Conservation (phyloP, 53 echinoderm and acorn worm genomes). For the Holothuria leucospilota region DNA sequence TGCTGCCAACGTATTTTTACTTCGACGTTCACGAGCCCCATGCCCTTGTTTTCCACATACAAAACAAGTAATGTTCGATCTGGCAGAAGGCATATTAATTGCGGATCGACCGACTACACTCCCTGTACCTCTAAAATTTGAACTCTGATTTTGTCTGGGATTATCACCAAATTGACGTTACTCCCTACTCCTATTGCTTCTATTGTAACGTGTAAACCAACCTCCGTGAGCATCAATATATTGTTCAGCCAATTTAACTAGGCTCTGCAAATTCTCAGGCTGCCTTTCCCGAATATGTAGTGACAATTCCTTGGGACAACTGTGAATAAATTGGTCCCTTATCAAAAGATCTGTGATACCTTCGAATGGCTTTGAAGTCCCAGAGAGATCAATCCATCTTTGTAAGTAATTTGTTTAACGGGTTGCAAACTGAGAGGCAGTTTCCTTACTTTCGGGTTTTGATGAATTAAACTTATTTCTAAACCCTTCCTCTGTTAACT, state of each 20-base stretch:
- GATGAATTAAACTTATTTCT: constrained; percentile 1
- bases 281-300: constrained; percentile 35
- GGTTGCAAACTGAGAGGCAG: constrained; percentile 28
- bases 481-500: no score
- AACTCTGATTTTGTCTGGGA: no score
- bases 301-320: constrained; percentile 18
- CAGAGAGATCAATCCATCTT: constrained; percentile 45
- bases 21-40: neutral
- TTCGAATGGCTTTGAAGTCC: constrained; percentile 24
- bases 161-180: neutral
- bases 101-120: no score
- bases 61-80: neutral
- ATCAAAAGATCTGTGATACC: constrained; percentile 27
- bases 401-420: constrained; percentile 22
- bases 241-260: constrained; percentile 45
- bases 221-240: no score
- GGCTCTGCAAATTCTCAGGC: constrained; percentile 22
- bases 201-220: neutral
- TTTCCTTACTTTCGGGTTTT: constrained; percentile 18
- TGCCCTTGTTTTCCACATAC: neutral
- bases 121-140: no score
- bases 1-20: constrained; percentile 2
- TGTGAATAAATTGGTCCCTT: constrained; percentile 41
- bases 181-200: neutral
- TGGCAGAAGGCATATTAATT: no score